Conservation (phyloP, 1,140 invertebrate species). For the Caenorhabditis brenneri region DNA sequence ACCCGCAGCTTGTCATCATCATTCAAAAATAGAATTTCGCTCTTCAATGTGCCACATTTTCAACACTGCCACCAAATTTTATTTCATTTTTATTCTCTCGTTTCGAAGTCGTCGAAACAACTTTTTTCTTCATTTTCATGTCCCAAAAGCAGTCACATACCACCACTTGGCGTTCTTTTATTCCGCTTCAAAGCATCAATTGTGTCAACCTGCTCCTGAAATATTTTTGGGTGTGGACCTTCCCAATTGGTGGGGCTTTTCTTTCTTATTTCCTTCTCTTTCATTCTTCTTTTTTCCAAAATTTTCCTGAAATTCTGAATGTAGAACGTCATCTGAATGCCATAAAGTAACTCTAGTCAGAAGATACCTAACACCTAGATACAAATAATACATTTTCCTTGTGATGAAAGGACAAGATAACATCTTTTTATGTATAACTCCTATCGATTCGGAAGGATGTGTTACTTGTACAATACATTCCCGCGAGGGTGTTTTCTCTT, state of each 20-base stretch:
- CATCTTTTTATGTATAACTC: too few relatives aligned
- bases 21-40: constrained; percentile 36
- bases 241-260: neutral
- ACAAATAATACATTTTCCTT: too few relatives aligned
- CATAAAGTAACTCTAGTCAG: too few relatives aligned
- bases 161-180: constrained; percentile 29
- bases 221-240: neutral
- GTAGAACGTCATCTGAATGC: too few relatives aligned
- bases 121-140: neutral
- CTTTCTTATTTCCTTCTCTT: neutral
- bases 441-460: too few relatives aligned
- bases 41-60: neutral
- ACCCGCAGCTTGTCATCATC: constrained; percentile 12
- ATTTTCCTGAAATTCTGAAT: too few relatives aligned
- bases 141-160: neutral
- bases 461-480: too few relatives aligned
- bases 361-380: too few relatives aligned
- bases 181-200: constrained; percentile 20
- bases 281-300: neutral
- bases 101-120: neutral
- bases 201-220: constrained; percentile 25
- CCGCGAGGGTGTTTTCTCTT: too few relatives aligned
- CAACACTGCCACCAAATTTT: neutral
- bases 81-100: constrained; percentile 20
- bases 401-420: too few relatives aligned